A percentile compares a stretch with the other conserved stretches of the same genome.
phyloP scores from a whole-genome alignment of 1,140 invertebrate species.

The Coelopa frigida region DNA sequence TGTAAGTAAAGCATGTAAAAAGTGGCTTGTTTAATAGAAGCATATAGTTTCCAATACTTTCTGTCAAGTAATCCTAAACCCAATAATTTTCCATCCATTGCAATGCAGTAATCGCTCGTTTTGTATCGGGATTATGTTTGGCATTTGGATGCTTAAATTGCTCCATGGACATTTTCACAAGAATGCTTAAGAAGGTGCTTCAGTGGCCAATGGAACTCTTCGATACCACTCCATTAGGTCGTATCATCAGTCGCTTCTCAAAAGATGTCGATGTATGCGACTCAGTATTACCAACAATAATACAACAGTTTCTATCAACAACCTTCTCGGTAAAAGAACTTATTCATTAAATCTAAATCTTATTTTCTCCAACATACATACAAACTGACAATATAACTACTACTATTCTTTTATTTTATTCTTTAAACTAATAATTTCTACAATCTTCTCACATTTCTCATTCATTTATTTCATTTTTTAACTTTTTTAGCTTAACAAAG shows the following conservation, averaged over 20 bases:
- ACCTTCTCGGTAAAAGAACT: conserved; percentile 33
- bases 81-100: no score
- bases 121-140: conserved; percentile 39
- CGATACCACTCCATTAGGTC: conserved; percentile 67
- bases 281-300: conserved; percentile 45
- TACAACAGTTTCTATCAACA: conserved; percentile 26
- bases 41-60: no score
- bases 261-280: conserved; percentile 68
- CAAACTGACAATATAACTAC: neutral
- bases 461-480: no score
- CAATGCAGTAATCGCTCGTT: conserved; percentile 43
- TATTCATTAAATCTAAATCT: neutral
- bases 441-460: no score
- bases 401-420: neutral
- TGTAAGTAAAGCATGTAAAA: no score
- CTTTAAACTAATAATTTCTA: neutral
- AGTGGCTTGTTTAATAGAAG: no score
- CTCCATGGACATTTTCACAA: conserved; percentile 50
- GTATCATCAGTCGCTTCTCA: conserved; percentile 67
- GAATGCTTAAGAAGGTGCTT: conserved; percentile 56
- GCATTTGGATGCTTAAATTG: conserved; percentile 44
- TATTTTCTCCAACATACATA: no score
- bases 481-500: neutral
- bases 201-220: conserved; percentile 68
- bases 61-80: no score